Percentiles rank a stretch among this genome's conserved stretches.
phyloP scores from a whole-genome alignment of 1,140 invertebrate genomes.

The Drosophila repletoides region DNA sequence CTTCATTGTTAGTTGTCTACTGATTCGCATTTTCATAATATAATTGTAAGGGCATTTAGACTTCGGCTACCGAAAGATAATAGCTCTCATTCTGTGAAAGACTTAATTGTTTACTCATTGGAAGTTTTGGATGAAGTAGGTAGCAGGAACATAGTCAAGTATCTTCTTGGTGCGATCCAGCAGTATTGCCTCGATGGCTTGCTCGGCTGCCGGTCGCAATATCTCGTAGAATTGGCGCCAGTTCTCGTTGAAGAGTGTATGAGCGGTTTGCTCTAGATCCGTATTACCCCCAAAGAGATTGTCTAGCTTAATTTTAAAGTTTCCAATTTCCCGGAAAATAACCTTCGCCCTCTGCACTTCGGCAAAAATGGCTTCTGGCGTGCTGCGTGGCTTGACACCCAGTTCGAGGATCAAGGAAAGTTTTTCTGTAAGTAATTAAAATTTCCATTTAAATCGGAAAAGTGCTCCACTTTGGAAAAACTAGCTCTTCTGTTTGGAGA shows the following conservation, averaged over 20 bases:
- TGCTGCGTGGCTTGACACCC: conserved; percentile 84
- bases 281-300: conserved; percentile 49
- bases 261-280: conserved; percentile 84
- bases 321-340: conserved; percentile 54
- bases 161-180: conserved; percentile 85
- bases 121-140: conserved; percentile 62
- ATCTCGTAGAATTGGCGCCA: conserved; percentile 86
- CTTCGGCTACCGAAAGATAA: too few species aligned
- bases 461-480: too few species aligned
- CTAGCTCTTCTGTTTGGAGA: not conserved
- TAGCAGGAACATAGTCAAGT: conserved; percentile 85
- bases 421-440: conserved; percentile 82
- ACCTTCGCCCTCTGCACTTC: conserved; percentile 83
- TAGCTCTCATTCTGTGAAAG: too few species aligned
- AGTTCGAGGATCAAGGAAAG: conserved; percentile 84
- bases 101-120: conserved; percentile 34
- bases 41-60: too few species aligned
- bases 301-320: conserved; percentile 54
- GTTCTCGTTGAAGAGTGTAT: conserved; percentile 86
- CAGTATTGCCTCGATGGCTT: conserved; percentile 86
- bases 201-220: conserved; percentile 85
- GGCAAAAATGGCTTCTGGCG: conserved; percentile 84
- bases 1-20: too few species aligned
- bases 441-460: too few species aligned
- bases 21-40: too few species aligned